Evolutionary conservation across 1,140 invertebrate species (phyloP), one percentile per base, ranked within the genome.

Genomic region (Drosophila ercepeae): DNA sequence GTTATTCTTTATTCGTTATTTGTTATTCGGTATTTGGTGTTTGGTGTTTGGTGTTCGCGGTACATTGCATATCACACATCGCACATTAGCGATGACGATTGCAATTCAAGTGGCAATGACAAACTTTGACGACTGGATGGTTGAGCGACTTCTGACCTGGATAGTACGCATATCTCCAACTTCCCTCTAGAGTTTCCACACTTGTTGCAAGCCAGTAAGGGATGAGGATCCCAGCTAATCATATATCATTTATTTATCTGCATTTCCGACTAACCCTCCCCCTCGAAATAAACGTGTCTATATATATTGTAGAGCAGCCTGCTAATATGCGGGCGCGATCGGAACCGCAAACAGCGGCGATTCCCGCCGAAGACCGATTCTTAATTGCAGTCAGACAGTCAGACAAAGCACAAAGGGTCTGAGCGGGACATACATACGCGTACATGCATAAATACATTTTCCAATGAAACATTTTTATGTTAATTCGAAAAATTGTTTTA

Each of bases 401-500:
- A 23, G 5, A 23, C n/a, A 16, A 21, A n/a, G n/a, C n/a, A n/a
- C n/a, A n/a, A n/a, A n/a, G n/a, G n/a, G n/a, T n/a, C n/a, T n/a
- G n/a, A n/a, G n/a, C n/a, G n/a, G n/a, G n/a, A 18, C 4, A 21
- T n/a, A 18, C 32, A 27, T 14, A 13, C 13, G 11, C 13, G 29
- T 9, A 32, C 25, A 27, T 11, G 16, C 32, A 51, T 65, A 67
- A 65, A 81, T 83, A 82, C 78, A 54, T 86, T 88, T 86, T 88
- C 82, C 82, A 82, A 86, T 86, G 82, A 86, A 86, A 86, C 82
- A 89, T 86, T 88, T 86, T 86, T 86, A 86, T 86, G 82, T 86
- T 86, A 86, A 86, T 86, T 86, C 82, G 79, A 86, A 86, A 86
- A 86, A 86, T 86, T 86, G 82, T 86, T 86, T 86, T 86, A 86